These are phyloP conservation scores for Taurulus bubalis DNA, from an alignment of 2,113 vertebrate genomes.

Conservation along the genomic window DNA sequence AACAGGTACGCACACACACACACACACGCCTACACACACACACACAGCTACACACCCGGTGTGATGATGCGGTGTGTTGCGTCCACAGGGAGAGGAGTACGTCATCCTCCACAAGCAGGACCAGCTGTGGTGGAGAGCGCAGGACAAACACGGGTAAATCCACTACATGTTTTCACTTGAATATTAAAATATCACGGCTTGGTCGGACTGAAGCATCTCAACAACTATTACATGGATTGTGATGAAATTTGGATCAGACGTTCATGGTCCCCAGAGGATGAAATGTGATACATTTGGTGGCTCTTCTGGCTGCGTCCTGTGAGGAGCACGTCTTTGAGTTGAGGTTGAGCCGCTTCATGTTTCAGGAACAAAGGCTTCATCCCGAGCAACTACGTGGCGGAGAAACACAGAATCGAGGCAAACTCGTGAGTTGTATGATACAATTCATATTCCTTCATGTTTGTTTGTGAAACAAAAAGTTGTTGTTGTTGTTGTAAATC, in stretches of 20 bases:
- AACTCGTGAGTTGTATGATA: conserved; percentile 85
- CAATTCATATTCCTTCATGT: background rate
- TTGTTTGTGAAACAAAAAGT: background rate
- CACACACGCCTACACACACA: conserved; percentile 59
- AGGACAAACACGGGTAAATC: conserved; percentile 85
- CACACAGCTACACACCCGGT: background rate
- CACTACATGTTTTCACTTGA: no score
- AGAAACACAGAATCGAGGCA: conserved; percentile 86
- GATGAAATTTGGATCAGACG: no score
- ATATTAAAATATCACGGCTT: no score
- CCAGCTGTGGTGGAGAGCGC: conserved; percentile 91
- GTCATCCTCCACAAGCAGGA: conserved; percentile 87
- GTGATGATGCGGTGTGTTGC: background rate
- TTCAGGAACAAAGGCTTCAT: conserved; percentile 91
- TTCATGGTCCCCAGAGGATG: no score
- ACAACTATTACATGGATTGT: no score
- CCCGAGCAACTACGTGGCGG: conserved; percentile 90
- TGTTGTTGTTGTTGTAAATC: background rate
- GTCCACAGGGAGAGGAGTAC: conserved; percentile 86
- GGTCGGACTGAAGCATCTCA: no score
- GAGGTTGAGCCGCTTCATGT: background rate
- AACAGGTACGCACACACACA: conserved; percentile 50
- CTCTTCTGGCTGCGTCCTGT: no score
- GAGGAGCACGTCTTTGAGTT: background rate
- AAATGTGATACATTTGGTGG: no score